Conservation (phyloP, 2,113 vertebrate species). For the Butorides virescens region DNA sequence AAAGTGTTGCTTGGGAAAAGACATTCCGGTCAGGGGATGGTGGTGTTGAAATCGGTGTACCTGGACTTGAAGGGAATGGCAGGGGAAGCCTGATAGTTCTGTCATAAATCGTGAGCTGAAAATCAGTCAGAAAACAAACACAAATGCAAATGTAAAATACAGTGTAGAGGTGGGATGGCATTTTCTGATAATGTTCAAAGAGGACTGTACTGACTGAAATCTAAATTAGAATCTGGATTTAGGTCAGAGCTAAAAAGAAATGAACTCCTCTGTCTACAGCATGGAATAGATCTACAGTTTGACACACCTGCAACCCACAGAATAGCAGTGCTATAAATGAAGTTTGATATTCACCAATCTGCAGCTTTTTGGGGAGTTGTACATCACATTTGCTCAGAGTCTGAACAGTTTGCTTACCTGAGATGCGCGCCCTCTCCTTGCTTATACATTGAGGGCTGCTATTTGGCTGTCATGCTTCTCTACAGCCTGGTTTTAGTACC, state of each 20-base stretch:
- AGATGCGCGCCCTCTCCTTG: neutral
- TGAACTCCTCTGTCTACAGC: neutral
- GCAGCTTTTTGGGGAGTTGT: neutral
- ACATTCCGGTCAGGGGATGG: neutral
- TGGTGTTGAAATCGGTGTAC: neutral
- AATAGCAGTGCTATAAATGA: neutral
- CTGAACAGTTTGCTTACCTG: neutral
- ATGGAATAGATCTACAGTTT: neutral
- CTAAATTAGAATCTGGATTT: neutral
- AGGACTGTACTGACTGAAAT: neutral
- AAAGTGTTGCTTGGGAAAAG: constrained; percentile 29
- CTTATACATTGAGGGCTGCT: neutral
- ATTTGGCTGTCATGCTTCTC: neutral
- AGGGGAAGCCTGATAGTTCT: constrained; percentile 70
- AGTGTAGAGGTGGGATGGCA: neutral
- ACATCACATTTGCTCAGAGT: neutral
- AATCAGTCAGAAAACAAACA: constrained; percentile 16
- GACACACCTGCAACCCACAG: neutral
- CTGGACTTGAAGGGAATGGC: constrained; percentile 65
- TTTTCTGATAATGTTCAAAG: neutral
- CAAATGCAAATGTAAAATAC: neutral
- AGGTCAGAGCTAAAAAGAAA: neutral
- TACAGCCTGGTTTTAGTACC: neutral
- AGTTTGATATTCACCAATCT: neutral
- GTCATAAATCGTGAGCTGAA: constrained; percentile 73